Base-by-base conservation (phyloP, 2,113 vertebrate species). In the Anguilla japonica region DNA sequence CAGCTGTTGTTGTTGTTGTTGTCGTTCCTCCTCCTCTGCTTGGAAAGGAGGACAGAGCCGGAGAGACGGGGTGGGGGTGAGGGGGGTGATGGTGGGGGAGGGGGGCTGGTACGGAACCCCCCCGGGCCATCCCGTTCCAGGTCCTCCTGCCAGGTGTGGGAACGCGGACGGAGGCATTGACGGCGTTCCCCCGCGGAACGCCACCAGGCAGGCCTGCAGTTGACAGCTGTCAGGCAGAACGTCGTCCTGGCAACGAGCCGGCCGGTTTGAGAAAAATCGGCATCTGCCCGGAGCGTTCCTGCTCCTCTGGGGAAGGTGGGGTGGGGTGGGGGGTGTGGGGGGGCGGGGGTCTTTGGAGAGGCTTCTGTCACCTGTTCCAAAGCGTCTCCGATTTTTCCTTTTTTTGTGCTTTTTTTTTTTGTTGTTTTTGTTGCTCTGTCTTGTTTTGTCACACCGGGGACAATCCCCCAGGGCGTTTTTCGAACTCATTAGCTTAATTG, bases 401-500 rank as follows among this genome's bases (percentile, higher is more conserved):
- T 81, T 86, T 67, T 78, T 87, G 2, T 75, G 5, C 8, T 56
- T 87, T 86, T 84, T 88, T 56, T 22, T 34, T 75, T 46, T n/a
- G 18, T 79, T 41, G 40, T n/a, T 81, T 53, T 86, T 88, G 78
- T 81, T 71, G 82, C 81, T 84, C 18, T 75, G 26, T 79, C 22
- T 89, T 91, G 88, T 89, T 92, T 92, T 94, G 88, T 93, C 90
- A 91, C 87, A 91, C 89, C 80, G 85, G 84, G 60, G 83, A 92
- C 84, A 91, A 90, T 92, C 91, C 95, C 94, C 87, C 87, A 90
- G 94, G 95, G 92, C 92, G 91, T 95, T 94, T 67, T 93, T 91
- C 91, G 88, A 93, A 93, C 93, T 95, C 94, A 95, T 96, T 96
- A 95, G 92, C 93, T 94, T 95, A 96, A 96, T 95, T 96, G 94